phyloP scores from a whole-genome alignment of 2,888 invertebrate genomes.

The Panopea generosa region DNA sequence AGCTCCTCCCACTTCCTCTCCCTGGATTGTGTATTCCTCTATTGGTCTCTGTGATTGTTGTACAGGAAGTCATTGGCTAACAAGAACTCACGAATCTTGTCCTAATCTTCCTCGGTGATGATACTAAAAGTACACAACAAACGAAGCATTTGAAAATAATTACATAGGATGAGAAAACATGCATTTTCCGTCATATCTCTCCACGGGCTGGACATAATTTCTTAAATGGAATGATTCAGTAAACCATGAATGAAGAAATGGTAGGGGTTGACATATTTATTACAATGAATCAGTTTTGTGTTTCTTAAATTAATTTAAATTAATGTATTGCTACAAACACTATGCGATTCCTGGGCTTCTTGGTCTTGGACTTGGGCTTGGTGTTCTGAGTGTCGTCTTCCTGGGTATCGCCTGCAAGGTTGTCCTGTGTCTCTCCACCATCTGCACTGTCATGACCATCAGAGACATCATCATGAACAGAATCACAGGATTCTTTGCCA shows the following conservation, averaged over 20 bases:
- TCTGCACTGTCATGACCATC: slow-evolving; percentile 1
- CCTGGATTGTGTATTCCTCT: slow-evolving; percentile 10
- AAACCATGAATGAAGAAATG: slow-evolving; percentile 2
- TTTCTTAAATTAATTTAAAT: not conserved
- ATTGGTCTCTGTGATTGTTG: slow-evolving; percentile 12
- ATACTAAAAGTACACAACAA: no score
- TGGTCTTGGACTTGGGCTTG: slow-evolving; percentile 1
- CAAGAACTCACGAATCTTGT: slow-evolving; percentile 13
- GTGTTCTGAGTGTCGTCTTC: not conserved
- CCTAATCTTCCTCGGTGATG: no score
- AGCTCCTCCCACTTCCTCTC: slow-evolving; percentile 13
- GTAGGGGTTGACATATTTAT: not conserved
- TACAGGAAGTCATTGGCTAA: slow-evolving; percentile 10
- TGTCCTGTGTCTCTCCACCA: slow-evolving; percentile 5
- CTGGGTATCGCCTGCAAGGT: slow-evolving; percentile 2
- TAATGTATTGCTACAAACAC: slow-evolving; percentile 2
- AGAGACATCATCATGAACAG: slow-evolving; percentile 9
- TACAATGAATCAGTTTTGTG: no score
- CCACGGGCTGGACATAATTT: slow-evolving; percentile 3
- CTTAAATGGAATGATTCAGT: slow-evolving; percentile 9
- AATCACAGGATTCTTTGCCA: slow-evolving; percentile 7
- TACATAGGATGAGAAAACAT: slow-evolving; percentile 7
- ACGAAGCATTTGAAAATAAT: no score
- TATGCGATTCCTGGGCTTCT: not conserved
- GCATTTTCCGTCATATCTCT: slow-evolving; percentile 6